Evolutionary conservation across 2,888 invertebrate species (phyloP).

Genomic region (Ernsta delagoae): DNA sequence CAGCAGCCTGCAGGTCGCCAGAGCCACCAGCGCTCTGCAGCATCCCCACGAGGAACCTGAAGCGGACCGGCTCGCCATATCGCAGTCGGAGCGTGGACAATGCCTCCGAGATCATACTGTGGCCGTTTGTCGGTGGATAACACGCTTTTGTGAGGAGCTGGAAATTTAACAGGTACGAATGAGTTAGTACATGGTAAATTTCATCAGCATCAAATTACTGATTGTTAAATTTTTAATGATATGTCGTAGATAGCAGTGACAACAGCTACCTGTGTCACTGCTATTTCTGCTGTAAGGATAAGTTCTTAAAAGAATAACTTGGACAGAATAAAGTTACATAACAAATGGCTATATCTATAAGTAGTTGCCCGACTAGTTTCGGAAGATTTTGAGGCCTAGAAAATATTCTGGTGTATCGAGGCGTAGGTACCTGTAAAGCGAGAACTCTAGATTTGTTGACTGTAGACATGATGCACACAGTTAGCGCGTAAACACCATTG

Average conservation of each 20-base stretch:
- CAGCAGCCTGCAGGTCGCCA: constrained; percentile 91
- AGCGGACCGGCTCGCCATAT: constrained; percentile 96
- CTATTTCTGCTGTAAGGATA: too few species aligned
- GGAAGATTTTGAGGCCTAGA: too few species aligned
- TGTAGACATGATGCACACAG: constrained; percentile 94
- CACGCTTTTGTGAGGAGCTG: constrained; percentile 94
- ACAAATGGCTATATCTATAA: too few species aligned
- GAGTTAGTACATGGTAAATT: too few species aligned
- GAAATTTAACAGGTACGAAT: constrained; percentile 41
- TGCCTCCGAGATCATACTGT: constrained; percentile 95
- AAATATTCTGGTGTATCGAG: too few species aligned
- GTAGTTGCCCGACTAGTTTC: too few species aligned
- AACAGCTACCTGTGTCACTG: too few species aligned
- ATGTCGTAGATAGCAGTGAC: too few species aligned
- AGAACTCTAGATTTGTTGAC: constrained; percentile 93
- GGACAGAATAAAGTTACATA: too few species aligned
- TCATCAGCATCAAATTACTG: too few species aligned
- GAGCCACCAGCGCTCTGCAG: constrained; percentile 91
- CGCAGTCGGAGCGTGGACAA: constrained; percentile 94
- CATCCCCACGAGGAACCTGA: constrained; percentile 95
- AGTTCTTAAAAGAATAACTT: too few species aligned
- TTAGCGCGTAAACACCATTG: constrained; percentile 92
- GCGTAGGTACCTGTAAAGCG: constrained; percentile 91
- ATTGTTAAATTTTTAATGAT: too few species aligned
- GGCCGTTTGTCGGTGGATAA: constrained; percentile 89